A percentile compares a stretch with the other conserved stretches of the same genome.
Conservation (phyloP, 2,888 invertebrate species). For the Agriopis marginaria region DNA sequence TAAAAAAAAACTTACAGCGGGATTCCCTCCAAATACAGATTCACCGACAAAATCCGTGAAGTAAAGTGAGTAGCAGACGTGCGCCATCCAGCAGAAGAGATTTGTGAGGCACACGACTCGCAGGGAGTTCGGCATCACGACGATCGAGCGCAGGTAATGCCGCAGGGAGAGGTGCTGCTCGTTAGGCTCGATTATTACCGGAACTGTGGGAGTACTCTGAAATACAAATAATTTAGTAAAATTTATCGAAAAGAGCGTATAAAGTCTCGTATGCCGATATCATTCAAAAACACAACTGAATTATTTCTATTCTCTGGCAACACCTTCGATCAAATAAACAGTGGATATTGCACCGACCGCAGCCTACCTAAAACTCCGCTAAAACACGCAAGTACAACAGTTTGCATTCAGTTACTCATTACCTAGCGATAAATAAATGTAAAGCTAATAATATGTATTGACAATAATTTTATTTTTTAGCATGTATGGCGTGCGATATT, state of each 20-base stretch:
- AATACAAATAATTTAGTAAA: constrained; percentile 26
- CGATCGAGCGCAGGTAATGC: constrained; percentile 95
- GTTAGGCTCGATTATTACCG: constrained; percentile 54
- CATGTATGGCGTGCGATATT: no score
- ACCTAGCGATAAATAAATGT: no score
- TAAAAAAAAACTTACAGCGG: constrained; percentile 86
- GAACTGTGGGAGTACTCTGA: constrained; percentile 50
- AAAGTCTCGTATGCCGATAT: no score
- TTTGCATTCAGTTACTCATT: no score
- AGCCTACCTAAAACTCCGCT: no score
- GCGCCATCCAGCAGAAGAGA: constrained; percentile 99
- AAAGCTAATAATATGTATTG: no score
- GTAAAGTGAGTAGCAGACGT: constrained; percentile 98
- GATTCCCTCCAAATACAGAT: constrained; percentile 95
- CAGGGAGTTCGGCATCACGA: constrained; percentile 96
- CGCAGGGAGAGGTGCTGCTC: constrained; percentile 83
- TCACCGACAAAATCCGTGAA: constrained; percentile 98
- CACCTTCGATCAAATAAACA: no score
- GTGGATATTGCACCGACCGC: no score
- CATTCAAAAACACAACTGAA: no score
- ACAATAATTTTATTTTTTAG: no score
- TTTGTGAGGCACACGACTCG: constrained; percentile 96
- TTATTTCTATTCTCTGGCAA: no score
- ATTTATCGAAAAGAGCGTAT: background rate
- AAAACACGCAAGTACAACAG: no score